These are phyloP conservation scores for Parelbella ahira DNA, from an alignment of 2,888 invertebrate species.

Conservation along the genomic window DNA sequence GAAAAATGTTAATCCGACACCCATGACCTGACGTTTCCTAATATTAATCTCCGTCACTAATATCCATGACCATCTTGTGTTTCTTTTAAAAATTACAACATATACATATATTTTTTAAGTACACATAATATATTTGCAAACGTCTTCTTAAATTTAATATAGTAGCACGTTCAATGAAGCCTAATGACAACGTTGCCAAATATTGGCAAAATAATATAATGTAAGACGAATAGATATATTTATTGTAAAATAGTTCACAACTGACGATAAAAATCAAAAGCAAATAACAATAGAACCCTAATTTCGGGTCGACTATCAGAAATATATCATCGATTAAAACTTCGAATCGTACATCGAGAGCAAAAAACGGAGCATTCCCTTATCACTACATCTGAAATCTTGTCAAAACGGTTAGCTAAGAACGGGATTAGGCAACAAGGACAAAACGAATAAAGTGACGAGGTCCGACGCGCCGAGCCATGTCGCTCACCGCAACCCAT, in stretches of 20 bases:
- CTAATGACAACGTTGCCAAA: too few relatives aligned
- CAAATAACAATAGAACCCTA: too few relatives aligned
- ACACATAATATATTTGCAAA: too few relatives aligned
- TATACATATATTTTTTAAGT: too few relatives aligned
- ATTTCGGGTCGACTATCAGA: conserved; percentile 15
- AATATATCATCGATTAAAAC: conserved; percentile 20
- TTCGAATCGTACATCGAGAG: conserved; percentile 31
- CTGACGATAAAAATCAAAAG: too few relatives aligned
- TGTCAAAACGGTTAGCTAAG: conserved; percentile 79
- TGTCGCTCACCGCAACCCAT: conserved; percentile 19
- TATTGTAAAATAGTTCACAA: too few relatives aligned
- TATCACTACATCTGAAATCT: conserved; percentile 66
- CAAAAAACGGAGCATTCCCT: conserved; percentile 41
- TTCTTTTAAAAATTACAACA: background rate
- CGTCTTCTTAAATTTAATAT: too few relatives aligned
- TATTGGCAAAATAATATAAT: too few relatives aligned
- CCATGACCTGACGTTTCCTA: conserved; percentile 16
- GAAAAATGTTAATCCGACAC: conserved; percentile 23
- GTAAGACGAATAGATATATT: too few relatives aligned
- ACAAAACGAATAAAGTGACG: conserved; percentile 67
- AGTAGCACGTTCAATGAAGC: too few relatives aligned
- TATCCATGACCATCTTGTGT: conserved; percentile 4
- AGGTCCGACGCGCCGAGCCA: conserved; percentile 35
- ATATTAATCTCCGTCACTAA: conserved; percentile 20
- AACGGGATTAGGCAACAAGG: conserved; percentile 69